Base-by-base conservation (phyloP, 1,140 invertebrate genomes). In the Saccostrea glomerata region DNA sequence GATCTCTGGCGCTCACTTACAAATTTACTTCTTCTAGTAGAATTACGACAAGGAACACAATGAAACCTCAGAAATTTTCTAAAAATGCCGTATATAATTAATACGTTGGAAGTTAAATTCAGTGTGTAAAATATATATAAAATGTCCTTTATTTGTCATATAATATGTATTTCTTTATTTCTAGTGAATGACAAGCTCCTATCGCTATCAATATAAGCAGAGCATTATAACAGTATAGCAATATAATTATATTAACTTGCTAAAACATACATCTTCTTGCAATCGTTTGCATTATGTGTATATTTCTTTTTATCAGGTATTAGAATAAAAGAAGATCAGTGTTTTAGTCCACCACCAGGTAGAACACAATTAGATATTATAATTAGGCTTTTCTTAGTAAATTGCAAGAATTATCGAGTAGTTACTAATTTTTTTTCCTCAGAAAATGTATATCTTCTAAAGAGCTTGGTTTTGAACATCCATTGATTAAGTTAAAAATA, bases 291-390 rank as follows among this genome's bases (percentile, higher is more conserved):
- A 1, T 0, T 60, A 60, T 60, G 20, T 60, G 20, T 17, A 60
- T 60, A 60, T 13, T 17, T 13, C 13, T 54, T 12, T 55, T 2
- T 54, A 55, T 84, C 17, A 84, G 82, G 82, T n/a, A 25, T 84
- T 5, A 55, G n/a, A 23, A 84, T 84, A 55, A 54, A 84, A 55
- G 82, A 54, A 84, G 30, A 56, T 20, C 40, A 84, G n/a, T 84
- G 82, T 54, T 84, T 84, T 20, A 55, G n/a, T 17, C 82, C 82
- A 84, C 15, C 40, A 17, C n/a, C 40, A 84, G 82, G 82, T 84
- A 56, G n/a, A 15, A 36, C 3, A 6, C 5, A 63, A 63, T 20
- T 17, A 6, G 47, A 7, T 47, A 47, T 47, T 47, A n/a, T n/a
- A 9, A 47, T 47, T 47, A 0, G 30, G 9, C 5, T 47, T 47